Evolutionary conservation across 2,113 vertebrate genomes (phyloP).

Genomic region (Lanius collurio): DNA sequence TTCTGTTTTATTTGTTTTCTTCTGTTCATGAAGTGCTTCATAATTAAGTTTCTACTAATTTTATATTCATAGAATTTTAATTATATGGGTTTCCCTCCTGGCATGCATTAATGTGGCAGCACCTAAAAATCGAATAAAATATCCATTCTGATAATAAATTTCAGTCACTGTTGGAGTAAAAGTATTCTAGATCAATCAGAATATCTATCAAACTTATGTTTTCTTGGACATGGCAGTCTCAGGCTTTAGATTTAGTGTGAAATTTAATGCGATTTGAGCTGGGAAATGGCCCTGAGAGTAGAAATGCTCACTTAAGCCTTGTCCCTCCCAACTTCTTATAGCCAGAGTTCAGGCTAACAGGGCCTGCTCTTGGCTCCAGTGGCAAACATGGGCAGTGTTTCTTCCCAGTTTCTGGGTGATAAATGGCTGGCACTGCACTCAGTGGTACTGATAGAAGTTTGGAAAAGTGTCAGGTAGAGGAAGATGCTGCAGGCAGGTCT

Average conservation of each 20-base stretch:
- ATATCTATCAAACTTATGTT: neutral
- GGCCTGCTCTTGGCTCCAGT: neutral
- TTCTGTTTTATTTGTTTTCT: neutral
- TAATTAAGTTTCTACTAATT: neutral
- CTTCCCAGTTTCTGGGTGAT: neutral
- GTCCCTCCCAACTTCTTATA: neutral
- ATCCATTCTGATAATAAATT: neutral
- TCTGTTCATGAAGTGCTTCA: neutral
- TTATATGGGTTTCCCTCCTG: neutral
- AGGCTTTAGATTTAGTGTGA: neutral
- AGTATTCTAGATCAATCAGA: neutral
- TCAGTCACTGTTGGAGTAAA: neutral
- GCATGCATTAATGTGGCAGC: neutral
- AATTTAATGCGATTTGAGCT: neutral
- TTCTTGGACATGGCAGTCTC: neutral
- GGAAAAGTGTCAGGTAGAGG: neutral
- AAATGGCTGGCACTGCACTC: neutral
- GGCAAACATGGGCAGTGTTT: neutral
- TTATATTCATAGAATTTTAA: constrained; percentile 7
- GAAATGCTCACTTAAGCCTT: neutral
- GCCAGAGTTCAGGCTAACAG: neutral
- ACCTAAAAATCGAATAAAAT: neutral
- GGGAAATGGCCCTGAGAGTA: neutral
- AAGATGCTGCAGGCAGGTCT: neutral
- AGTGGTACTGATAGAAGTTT: neutral